Evolutionary conservation across 1,140 invertebrate species (phyloP), one percentile per base, ranked within the genome.

Genomic region (Drosophila carrolli): DNA sequence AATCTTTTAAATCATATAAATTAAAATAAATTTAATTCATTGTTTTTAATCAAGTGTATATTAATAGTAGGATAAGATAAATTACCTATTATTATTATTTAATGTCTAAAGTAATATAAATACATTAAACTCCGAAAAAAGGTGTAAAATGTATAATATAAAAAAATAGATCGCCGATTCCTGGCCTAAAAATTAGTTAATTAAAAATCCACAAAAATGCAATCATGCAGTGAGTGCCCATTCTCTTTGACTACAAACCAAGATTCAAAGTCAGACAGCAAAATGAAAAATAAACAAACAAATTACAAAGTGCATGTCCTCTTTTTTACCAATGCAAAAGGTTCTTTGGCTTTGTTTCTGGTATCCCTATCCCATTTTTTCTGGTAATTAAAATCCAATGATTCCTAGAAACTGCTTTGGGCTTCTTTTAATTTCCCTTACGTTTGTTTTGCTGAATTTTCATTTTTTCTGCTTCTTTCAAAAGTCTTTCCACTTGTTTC

Each of bases 301-400:
- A 41, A 62, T 19, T 13, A 40, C 63, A 70, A 70, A 68, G 43
- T 37, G 38, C 55, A 75, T 56, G 60, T 66, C 13, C 41, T 40
- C 29, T 29, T 48, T 9, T 11, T 54, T 29, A 32, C 6, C 27
- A 48, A 37, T 44, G 54, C 48, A 53, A 47, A 44, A 53, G 47
- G 41, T 60, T 40, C 44, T 57, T 60, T 71, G 46, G 40, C 50
- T 58, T 48, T 73, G 59, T 59, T 41, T 46, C 16, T 23, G 47
- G 19, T 61, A 68, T 53, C 47, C 46, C 44, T 6, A 29, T 27
- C 16, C 32, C 23, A 8, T 57, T 54, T 29, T 51, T 73, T n/a
- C 48, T 83, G 55, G 88, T 86, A 88, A 86, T 86, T 86, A 86
- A 86, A 86, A 82, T 88, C 75, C 62, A 76, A 86, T 82, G 71